Evolutionary conservation across 1,140 invertebrate genomes (phyloP), one percentile per base, ranked within the genome.

Genomic region (Ptiloglossa arizonensis): DNA sequence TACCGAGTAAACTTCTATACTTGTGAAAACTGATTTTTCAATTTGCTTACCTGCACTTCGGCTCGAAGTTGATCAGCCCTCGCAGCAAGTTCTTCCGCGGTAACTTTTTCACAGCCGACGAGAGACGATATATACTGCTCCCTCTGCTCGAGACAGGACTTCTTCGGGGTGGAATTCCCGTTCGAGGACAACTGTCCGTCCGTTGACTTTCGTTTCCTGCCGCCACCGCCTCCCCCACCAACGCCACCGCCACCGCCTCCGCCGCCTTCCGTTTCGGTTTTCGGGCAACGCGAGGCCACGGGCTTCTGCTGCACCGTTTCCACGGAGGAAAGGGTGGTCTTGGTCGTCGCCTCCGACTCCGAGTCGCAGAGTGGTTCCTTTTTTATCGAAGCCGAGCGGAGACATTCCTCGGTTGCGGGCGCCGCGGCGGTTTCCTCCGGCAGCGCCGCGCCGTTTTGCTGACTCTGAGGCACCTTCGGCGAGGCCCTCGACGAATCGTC

Each of bases 371-470:
- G 24, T 1, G 82, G 81, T 4, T 91, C 90, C 56, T 89, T 87
- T 57, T 92, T 92, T 27, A 90, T 87, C 54, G 50, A 56, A 0
- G 63, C 19, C 54, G 80, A 54, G 27, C 63, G 59, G 8, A 76
- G 59, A 9, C 63, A 59, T 24, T 71, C 76, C 38, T 60, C 70
- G 71, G 80, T 81, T 11, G 81, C 74, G 22, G 86, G 81, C 56
- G 88, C 80, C 1, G 89, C 86, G 4, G 91, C 90, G 0, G 90
- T 87, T 66, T 92, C 91, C 57, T 92, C 91, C 11, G 92, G 90
- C 29, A 92, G 79, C 0, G 91, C 90, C 0, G 91, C 90, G 1
- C 91, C 92, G 64, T 92, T 92, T 60, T 92, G 92, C 73, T 91
- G 91, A 73, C 79, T 92, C 24, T 92, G 91, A 0, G 90, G 89